These are phyloP conservation scores for Euschistus heros DNA, from an alignment of 1,140 invertebrate species.

Conservation along the genomic window DNA sequence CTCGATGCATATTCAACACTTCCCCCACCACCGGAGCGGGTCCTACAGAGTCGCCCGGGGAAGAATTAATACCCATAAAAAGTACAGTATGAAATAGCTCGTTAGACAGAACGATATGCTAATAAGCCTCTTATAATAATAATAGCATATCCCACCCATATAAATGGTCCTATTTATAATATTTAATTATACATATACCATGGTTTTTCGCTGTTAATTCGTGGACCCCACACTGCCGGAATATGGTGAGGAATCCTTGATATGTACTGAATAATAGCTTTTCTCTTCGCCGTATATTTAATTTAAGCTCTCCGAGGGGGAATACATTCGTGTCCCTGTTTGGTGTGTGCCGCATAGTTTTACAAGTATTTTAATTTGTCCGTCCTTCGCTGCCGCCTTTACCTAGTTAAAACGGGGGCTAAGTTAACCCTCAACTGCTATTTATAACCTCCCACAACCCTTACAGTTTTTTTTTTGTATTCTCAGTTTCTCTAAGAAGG, in stretches of 20 bases:
- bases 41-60: neutral
- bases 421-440: too few species aligned
- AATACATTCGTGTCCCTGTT: constrained; percentile 4
- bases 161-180: constrained; percentile 2
- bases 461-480: too few species aligned
- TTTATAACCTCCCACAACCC: too few species aligned
- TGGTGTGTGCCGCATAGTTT: constrained; percentile 4
- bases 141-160: neutral
- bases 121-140: neutral
- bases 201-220: too few species aligned
- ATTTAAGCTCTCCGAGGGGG: neutral
- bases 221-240: too few species aligned
- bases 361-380: constrained; percentile 14
- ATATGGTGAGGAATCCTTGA: constrained; percentile 6
- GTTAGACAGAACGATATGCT: constrained; percentile 12
- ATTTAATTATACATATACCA: neutral
- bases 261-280: neutral
- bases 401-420: neutral
- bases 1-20: constrained; percentile 3
- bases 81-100: constrained; percentile 6
- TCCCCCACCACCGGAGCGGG: neutral
- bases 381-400: neutral
- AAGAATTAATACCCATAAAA: constrained; percentile 15
- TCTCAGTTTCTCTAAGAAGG: too few species aligned
- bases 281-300: constrained; percentile 4